phyloP scores from a whole-genome alignment of 1,140 invertebrate species.

The Asobara japonica region DNA sequence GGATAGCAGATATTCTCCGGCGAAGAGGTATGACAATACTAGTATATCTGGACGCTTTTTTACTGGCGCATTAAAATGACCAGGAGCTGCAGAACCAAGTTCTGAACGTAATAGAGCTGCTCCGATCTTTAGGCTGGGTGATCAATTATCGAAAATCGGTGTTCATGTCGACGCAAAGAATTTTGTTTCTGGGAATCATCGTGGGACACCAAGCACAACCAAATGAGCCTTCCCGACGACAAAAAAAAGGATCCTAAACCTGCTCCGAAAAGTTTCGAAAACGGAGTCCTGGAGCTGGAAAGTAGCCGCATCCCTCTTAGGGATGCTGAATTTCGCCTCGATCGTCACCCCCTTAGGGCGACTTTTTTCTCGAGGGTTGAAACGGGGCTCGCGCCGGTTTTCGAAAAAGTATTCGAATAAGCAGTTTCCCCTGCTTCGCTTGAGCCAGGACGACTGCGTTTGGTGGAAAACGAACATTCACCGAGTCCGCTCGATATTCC shows the following conservation, averaged over 20 bases:
- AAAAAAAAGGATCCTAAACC: neutral
- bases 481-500: constrained; percentile 35
- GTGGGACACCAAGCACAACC: constrained; percentile 28
- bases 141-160: constrained; percentile 24
- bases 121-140: constrained; percentile 24
- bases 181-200: constrained; percentile 25
- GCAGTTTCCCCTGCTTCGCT: constrained; percentile 16
- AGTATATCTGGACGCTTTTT: constrained; percentile 36
- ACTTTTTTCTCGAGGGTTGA: constrained; percentile 36
- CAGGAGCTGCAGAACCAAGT: neutral
- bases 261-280: neutral
- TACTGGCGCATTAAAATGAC: constrained; percentile 34
- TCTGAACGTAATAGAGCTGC: neutral
- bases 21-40: constrained; percentile 29
- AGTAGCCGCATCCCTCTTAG: constrained; percentile 18
- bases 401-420: constrained; percentile 34
- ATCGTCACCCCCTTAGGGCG: constrained; percentile 23
- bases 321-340: constrained; percentile 24
- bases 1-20: constrained; percentile 25
- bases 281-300: neutral
- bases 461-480: constrained; percentile 38
- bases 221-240: constrained; percentile 12
- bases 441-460: constrained; percentile 31
- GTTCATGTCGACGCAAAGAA: neutral
- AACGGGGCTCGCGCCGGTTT: constrained; percentile 1